phyloP scores from a whole-genome alignment of 2,888 invertebrate species.

The Lasiommata megera region DNA sequence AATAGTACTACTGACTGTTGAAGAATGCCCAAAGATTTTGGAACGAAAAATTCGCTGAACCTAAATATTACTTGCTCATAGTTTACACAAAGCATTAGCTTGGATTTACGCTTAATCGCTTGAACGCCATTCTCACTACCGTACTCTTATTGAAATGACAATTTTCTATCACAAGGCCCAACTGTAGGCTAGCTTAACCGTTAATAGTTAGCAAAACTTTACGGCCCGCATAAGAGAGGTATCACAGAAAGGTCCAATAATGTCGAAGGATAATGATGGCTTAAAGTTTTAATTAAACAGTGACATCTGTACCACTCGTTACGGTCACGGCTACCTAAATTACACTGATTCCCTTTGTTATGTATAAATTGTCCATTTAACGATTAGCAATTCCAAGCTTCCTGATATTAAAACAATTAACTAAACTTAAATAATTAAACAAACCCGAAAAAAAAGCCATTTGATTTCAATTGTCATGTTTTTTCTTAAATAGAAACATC shows the following conservation, averaged over 20 bases:
- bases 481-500: no score
- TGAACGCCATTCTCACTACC: no score
- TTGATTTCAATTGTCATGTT: no score
- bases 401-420: background rate
- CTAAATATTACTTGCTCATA: background rate
- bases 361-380: background rate
- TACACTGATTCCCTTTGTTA: background rate
- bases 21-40: no score
- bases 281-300: constrained; percentile 78
- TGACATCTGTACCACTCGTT: constrained; percentile 66
- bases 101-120: background rate
- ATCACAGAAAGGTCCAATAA: constrained; percentile 59
- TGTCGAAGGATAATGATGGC: constrained; percentile 63
- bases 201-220: no score
- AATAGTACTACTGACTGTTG: no score
- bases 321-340: constrained; percentile 40
- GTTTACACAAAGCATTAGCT: background rate
- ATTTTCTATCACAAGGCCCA: no score
- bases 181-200: no score
- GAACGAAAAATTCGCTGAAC: background rate
- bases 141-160: no score
- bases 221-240: constrained; percentile 45
- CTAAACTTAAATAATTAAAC: no score
- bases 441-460: no score
- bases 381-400: background rate